Evolutionary conservation across 1,140 invertebrate species (phyloP), one percentile per base, ranked within the genome.

Genomic region (Orchestia grillus): DNA sequence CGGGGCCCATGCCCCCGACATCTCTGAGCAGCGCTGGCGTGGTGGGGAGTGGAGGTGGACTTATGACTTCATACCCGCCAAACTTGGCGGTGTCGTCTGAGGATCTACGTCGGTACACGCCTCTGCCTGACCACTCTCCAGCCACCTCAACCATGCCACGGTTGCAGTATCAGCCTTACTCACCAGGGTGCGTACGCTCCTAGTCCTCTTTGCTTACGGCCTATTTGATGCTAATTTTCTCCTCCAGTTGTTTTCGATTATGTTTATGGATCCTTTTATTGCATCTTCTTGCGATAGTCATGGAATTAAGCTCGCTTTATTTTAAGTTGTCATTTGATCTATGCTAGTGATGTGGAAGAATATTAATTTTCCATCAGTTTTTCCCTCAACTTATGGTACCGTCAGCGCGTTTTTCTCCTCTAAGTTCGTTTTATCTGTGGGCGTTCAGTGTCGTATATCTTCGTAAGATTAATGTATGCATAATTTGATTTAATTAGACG

Each of bases 61-160:
- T 77, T 53, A 92, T 96, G 91, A 95, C 92, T 91, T 95, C 96
- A 36, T 96, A 88, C 87, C 57, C 96, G 53, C 92, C 42, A 95
- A 96, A 91, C 95, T 96, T 95, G 96, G 96, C 87, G 40, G 96
- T 96, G 47, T 97, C 96, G 8, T 97, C 96, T 42, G 96, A 97
- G 96, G 96, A 97, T 62, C 96, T 97, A 92, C 96, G 96, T 96
- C 96, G 96, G 97, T 97, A 96, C 96, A 96, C 96, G 45, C 96
- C 90, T 87, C 87, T 96, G 96, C 96, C 96, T 96, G 97, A 96
- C 96, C 97, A 96, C 96, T 97, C 95, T n/a, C 92, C 96, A 62
- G 96, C 88, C 45, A 96, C 96, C 62, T 96, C 96, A 96, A 94
- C 92, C 19, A 94, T 94, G 44, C 92, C 92, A 23, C 43, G 92